A percentile compares a stretch with the other conserved stretches of the same genome.
phyloP scores from a whole-genome alignment of 2,888 invertebrate genomes.

The Aleiodes testaceus region DNA sequence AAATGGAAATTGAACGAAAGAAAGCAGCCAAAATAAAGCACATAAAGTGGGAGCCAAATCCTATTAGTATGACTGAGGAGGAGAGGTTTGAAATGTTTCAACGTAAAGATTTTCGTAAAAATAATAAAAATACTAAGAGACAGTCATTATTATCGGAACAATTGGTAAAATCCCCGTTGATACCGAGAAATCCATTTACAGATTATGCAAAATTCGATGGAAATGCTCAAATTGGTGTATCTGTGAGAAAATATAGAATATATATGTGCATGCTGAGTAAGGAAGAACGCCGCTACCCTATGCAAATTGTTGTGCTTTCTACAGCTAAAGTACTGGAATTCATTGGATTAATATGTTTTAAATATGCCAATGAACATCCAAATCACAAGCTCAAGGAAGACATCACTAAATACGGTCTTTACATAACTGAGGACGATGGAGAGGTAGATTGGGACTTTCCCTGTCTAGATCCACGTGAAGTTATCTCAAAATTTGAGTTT shows the following conservation, averaged over 20 bases:
- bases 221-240: constrained; percentile 84
- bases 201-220: constrained; percentile 95
- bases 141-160: constrained; percentile 83
- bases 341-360: constrained; percentile 93
- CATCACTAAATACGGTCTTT: constrained; percentile 86
- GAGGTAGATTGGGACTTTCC: constrained; percentile 96
- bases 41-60: constrained; percentile 81
- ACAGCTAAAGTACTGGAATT: constrained; percentile 92
- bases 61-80: constrained; percentile 75
- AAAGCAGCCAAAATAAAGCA: constrained; percentile 85
- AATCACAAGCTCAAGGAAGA: constrained; percentile 72
- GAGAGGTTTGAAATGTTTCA: constrained; percentile 78
- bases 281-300: constrained; percentile 87
- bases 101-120: constrained; percentile 72
- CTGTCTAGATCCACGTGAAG: constrained; percentile 89
- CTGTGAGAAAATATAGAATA: constrained; percentile 89
- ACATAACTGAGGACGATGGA: constrained; percentile 97
- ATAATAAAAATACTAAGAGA: constrained; percentile 61
- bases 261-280: constrained; percentile 91
- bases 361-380: constrained; percentile 76
- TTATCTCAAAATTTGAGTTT: constrained; percentile 94
- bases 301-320: constrained; percentile 86
- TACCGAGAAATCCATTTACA: constrained; percentile 89
- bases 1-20: constrained; percentile 89
- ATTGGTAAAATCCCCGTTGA: constrained; percentile 83